A percentile compares a stretch with the other conserved stretches of the same genome.
Evolutionary conservation across 1,140 invertebrate species (phyloP).

Genomic region (Drosophila albomicans): DNA sequence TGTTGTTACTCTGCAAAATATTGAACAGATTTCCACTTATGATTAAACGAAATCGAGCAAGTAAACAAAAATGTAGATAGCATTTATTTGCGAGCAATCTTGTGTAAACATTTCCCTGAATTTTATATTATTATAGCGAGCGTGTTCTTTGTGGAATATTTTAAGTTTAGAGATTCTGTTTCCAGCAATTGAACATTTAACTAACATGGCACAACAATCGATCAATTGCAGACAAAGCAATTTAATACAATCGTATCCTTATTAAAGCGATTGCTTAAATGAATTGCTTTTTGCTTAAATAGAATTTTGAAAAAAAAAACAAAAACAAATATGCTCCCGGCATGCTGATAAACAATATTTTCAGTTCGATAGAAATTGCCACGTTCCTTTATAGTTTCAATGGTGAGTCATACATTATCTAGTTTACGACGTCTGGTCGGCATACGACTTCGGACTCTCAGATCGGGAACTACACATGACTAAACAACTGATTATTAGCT

Average conservation of each 20-base stretch:
- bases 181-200: not conserved
- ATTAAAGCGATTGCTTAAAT: constrained; percentile 7
- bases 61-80: constrained; percentile 4
- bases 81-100: constrained; percentile 24
- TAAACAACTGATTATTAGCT: constrained; percentile 16
- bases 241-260: not conserved
- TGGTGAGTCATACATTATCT: constrained; percentile 40
- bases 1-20: constrained; percentile 45
- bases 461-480: constrained; percentile 23
- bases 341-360: constrained; percentile 29
- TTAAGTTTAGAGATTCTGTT: not conserved
- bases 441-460: constrained; percentile 16
- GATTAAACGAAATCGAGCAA: not conserved
- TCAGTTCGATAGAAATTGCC: constrained; percentile 15
- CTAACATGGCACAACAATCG: not conserved
- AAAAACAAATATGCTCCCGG: constrained; percentile 12
- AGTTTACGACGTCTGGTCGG: constrained; percentile 26
- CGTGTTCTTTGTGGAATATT: not conserved
- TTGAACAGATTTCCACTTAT: constrained; percentile 1
- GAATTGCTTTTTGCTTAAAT: constrained; percentile 13
- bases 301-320: not conserved
- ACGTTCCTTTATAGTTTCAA: constrained; percentile 3
- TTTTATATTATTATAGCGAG: not conserved
- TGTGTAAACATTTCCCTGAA: constrained; percentile 38
- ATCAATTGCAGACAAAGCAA: not conserved